phyloP scores from a whole-genome alignment of 2,113 vertebrate species.

The Mirza zaza region DNA sequence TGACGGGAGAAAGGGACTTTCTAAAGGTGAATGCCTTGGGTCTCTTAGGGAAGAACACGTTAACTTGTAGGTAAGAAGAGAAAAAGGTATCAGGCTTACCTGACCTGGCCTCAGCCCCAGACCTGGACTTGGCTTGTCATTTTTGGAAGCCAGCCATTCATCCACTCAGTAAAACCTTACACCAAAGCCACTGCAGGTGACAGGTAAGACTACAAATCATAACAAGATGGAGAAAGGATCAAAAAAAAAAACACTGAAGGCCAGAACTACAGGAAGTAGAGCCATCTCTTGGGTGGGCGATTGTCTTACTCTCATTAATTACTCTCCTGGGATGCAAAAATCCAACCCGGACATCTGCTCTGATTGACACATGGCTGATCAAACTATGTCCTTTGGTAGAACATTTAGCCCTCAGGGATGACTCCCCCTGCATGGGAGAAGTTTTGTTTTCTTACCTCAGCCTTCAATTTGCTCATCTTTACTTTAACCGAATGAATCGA shows the following conservation, averaged over 20 bases:
- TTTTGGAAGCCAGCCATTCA: constrained; percentile 70
- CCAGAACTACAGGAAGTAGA: background rate
- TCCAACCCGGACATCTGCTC: background rate
- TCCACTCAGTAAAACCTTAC: constrained; percentile 36
- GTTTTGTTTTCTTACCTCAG: background rate
- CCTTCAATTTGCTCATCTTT: background rate
- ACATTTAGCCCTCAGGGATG: fast-evolving
- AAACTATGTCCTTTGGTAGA: background rate
- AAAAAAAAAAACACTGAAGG: constrained; percentile 20
- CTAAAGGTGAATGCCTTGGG: background rate
- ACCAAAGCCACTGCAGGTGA: constrained; percentile 46
- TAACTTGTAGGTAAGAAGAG: background rate
- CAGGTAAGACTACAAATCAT: constrained; percentile 44
- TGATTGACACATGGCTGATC: background rate
- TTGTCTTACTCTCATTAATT: background rate
- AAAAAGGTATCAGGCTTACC: background rate
- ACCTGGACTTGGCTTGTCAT: constrained; percentile 37
- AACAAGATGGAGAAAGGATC: background rate
- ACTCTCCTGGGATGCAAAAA: constrained; percentile 44
- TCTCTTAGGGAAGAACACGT: background rate
- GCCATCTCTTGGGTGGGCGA: constrained; percentile 1
- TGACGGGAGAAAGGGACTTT: background rate
- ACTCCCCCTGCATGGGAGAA: background rate
- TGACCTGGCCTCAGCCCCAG: background rate
- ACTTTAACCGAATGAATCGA: background rate